Base-by-base conservation (phyloP, 2,797 vertebrate genomes). In the Momotus momota region DNA sequence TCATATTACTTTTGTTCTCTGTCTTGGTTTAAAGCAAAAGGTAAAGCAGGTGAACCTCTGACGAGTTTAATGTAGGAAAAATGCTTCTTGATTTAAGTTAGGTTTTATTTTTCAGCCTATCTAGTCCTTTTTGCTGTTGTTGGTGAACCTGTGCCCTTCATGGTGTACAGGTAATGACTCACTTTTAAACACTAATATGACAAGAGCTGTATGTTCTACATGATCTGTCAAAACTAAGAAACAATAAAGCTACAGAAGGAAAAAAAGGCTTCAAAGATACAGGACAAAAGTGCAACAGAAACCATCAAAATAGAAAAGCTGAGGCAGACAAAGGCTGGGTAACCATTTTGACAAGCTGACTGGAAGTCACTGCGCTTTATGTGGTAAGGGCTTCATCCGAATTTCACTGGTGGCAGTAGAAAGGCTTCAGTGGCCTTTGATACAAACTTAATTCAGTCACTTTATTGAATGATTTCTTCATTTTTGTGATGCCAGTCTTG, bases 381-480 rank as follows among this genome's bases (percentile, higher is more conserved):
- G 16, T 69, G 90, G 81, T 58, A 60, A 91, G 60, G 27, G 7
- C 49, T 94, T 87, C 83, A 41, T 94, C 86, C 86, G 78, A 61
- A 11, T 81, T 90, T 93, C 58, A 45, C 48, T 92, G 86, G 61
- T 89, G 52, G 60, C 83, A 65, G 49, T 45, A 94, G 83, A 93
- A 95, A 87, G 54, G 29, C 83, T 87, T 94, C 81, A 90, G 62
- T 25, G n/a, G 81, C 43, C 91, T 96, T 89, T 84, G 69, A 90
- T 78, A 67, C 90, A 92, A 94, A 86, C 54, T 22, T 79, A 88
- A 94, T 95, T 96, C 95, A 73, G 77, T 46, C 90, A 85, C 71
- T 95, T 96, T 86, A 90, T 95, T 71, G 61, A 38, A 94, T 69
- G 74, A 90, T 96, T 96, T 93, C 90, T 94, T 84, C 82, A 86